phyloP scores from a whole-genome alignment of 2,888 invertebrate genomes.

The Antitype chi region DNA sequence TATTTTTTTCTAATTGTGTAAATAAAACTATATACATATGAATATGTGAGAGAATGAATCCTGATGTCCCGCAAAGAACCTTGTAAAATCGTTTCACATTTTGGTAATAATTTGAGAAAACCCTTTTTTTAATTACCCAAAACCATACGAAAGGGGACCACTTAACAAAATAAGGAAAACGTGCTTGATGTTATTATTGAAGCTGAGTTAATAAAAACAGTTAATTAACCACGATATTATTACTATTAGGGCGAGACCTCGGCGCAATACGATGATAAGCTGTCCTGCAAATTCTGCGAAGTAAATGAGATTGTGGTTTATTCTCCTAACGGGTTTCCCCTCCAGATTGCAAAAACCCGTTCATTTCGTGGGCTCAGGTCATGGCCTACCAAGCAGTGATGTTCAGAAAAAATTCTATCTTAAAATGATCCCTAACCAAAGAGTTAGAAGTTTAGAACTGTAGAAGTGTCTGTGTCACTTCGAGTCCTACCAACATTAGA shows the following conservation, averaged over 20 bases:
- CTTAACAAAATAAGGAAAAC: constrained; percentile 43
- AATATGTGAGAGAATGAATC: neutral
- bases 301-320: constrained; percentile 5
- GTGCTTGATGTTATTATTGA: constrained; percentile 5
- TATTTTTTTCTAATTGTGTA: neutral
- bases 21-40: neutral
- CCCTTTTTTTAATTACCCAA: neutral
- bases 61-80: neutral
- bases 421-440: neutral
- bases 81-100: neutral
- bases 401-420: neutral
- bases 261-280: constrained; percentile 35
- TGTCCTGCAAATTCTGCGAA: constrained; percentile 20
- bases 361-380: neutral
- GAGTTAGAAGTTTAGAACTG: neutral
- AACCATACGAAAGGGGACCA: neutral
- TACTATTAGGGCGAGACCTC: constrained; percentile 31
- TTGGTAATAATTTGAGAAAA: neutral
- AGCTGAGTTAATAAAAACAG: constrained; percentile 18
- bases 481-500: too few species aligned
- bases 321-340: neutral
- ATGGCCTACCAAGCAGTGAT: neutral
- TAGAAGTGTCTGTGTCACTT: too few species aligned
- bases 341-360: neutral
- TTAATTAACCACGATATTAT: constrained; percentile 37